Base-by-base conservation (phyloP, 2,113 vertebrate genomes). In the Zeus faber region DNA sequence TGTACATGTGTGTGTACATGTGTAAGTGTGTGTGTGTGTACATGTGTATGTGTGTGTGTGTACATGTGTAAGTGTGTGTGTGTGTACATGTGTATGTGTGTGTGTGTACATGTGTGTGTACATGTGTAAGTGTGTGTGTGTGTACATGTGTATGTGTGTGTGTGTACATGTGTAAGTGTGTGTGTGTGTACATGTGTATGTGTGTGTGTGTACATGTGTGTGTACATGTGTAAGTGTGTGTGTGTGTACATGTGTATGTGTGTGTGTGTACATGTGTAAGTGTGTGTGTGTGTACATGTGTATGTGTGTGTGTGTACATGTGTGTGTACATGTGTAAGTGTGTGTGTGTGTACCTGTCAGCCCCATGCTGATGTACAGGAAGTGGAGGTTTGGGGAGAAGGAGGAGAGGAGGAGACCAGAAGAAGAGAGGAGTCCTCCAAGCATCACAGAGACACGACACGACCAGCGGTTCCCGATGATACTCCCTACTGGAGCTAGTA, bases 311-410 rank as follows among this genome's bases (percentile, higher is more conserved):
- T 13, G 6, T 41, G 9, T 7, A 35, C 3, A 9, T 3, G 14
- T 2, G 20, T n/a, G 21, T 11, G 7, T 44, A 23, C 24, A 41
- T 29, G 21, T 52, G 16, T 51, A 49, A 1, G 14, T 5, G 4
- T n/a, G 23, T 18, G 24, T 9, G 16, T 2, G 4, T 84, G n/a
- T 90, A 98, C 95, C 95, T 90, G 95, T 97, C 58, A 97, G 79
- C n/a, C 95, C 95, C 67, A 96, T 70, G 0, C 86, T 92, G 70
- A 95, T 79, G 85, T 97, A 96, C 66, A 98, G 93, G 48, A 92
- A 90, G 70, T 94, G 91, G 87, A 98, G 85, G 40, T 87, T 93
- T 72, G 88, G 87, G 73, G 91, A 87, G 6, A 97, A 94, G 26
- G 95, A 97, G 78, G 92, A 89, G 81, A 97, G 9, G 62, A 98